Evolutionary conservation across 2,113 vertebrate genomes (phyloP).

Genomic region (Pseudopipra pipra): DNA sequence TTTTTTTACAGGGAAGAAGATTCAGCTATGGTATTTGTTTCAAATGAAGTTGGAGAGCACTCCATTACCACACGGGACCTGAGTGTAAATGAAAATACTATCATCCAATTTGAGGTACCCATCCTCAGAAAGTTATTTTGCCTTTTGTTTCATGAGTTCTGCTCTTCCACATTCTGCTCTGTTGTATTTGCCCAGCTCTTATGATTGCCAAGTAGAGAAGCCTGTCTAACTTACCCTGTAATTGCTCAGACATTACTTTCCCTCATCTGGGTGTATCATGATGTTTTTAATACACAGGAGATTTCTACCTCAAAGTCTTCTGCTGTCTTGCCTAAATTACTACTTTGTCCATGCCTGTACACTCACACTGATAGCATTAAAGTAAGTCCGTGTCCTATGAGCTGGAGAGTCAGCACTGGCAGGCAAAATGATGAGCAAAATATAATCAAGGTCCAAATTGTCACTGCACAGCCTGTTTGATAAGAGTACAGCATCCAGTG

Average conservation of each 20-base stretch:
- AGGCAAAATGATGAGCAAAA: neutral
- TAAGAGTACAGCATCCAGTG: neutral
- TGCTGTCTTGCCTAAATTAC: neutral
- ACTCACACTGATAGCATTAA: neutral
- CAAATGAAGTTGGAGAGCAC: constrained; percentile 94
- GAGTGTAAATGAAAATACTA: constrained; percentile 93
- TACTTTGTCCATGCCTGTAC: neutral
- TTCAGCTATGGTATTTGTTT: constrained; percentile 97
- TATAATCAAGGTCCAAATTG: neutral
- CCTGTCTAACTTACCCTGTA: neutral
- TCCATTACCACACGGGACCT: constrained; percentile 95
- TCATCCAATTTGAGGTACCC: constrained; percentile 96
- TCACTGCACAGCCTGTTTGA: neutral
- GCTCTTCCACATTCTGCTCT: neutral
- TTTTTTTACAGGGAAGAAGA: constrained; percentile 86
- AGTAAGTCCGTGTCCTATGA: neutral
- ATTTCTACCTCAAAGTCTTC: neutral
- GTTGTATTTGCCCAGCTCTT: neutral
- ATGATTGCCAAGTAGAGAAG: neutral
- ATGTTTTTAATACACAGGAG: neutral
- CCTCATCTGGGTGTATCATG: neutral
- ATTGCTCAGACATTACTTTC: neutral
- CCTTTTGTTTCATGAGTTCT: neutral
- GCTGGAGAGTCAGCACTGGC: neutral
- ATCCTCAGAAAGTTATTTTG: neutral